Percentiles rank a stretch among this genome's conserved stretches.
These are phyloP conservation scores for Rhyacichthys aspro DNA, from an alignment of 2,797 vertebrate species.

Conservation along the genomic window DNA sequence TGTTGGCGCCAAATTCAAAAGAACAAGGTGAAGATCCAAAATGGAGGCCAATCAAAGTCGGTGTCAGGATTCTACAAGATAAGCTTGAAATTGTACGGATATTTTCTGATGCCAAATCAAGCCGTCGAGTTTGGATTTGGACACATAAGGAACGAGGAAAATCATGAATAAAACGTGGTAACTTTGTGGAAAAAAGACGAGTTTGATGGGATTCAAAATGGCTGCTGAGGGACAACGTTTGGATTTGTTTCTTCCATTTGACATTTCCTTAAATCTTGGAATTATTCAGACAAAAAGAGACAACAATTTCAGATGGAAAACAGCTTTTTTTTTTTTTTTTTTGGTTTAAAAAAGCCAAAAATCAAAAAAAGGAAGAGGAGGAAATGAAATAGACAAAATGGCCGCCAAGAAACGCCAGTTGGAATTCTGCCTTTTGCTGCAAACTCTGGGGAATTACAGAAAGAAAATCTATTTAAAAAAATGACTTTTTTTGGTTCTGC, in stretches of 20 bases:
- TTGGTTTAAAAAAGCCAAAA: too few relatives aligned
- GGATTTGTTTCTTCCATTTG: background rate
- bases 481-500: slow-evolving; percentile 3
- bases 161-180: too few relatives aligned
- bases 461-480: background rate
- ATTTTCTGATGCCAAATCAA: background rate
- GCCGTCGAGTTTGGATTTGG: too few relatives aligned
- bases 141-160: too few relatives aligned
- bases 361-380: too few relatives aligned
- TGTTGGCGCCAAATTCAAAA: background rate
- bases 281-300: background rate
- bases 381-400: background rate
- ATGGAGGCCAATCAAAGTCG: background rate
- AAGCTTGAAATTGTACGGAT: background rate
- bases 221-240: background rate
- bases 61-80: background rate
- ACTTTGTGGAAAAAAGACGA: too few relatives aligned
- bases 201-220: background rate
- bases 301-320: too few relatives aligned
- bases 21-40: background rate
- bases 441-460: slow-evolving; percentile 1
- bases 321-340: too few relatives aligned
- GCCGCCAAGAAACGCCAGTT: background rate
- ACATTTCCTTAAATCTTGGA: background rate
- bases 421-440: slow-evolving; percentile 8